Conservation (phyloP, 2,888 invertebrate species). For the Stictocephala bisonia region DNA sequence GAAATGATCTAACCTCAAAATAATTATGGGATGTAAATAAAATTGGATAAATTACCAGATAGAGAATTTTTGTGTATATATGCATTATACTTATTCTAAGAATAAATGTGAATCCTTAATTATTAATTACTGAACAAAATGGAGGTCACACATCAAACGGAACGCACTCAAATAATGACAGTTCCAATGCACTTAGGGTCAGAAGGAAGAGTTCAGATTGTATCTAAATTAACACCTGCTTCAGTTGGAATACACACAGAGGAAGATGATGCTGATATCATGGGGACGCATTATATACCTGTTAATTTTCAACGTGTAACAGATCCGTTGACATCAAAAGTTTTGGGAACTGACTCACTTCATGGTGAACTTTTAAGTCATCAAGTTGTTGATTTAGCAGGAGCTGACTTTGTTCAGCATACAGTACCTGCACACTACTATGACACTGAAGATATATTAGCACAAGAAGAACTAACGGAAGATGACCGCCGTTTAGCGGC, state of each 20-base stretch:
- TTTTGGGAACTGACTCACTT: slow-evolving; percentile 53
- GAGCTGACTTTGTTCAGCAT: slow-evolving; percentile 61
- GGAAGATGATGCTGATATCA: slow-evolving; percentile 36
- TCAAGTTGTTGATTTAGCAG: slow-evolving; percentile 55
- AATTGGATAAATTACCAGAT: no score
- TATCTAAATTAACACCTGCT: slow-evolving; percentile 44
- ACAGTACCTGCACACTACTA: slow-evolving; percentile 54
- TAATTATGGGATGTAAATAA: no score
- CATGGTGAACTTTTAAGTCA: slow-evolving; percentile 57
- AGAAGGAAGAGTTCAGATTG: slow-evolving; percentile 22
- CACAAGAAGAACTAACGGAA: slow-evolving; percentile 67
- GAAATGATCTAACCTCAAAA: no score
- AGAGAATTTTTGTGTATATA: no score
- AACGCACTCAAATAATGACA: slow-evolving; percentile 20
- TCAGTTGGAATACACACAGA: slow-evolving; percentile 40
- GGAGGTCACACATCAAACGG: slow-evolving; percentile 9
- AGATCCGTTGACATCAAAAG: slow-evolving; percentile 55
- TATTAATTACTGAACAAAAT: neutral
- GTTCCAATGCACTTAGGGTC: slow-evolving; percentile 40
- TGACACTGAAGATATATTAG: slow-evolving; percentile 59
- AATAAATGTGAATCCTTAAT: no score
- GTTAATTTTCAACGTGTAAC: slow-evolving; percentile 63
- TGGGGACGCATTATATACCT: slow-evolving; percentile 44
- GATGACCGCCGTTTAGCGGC: slow-evolving; percentile 72
- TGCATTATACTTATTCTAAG: no score